phyloP scores from a whole-genome alignment of 2,888 invertebrate genomes.

The Strigamia maritima region DNA sequence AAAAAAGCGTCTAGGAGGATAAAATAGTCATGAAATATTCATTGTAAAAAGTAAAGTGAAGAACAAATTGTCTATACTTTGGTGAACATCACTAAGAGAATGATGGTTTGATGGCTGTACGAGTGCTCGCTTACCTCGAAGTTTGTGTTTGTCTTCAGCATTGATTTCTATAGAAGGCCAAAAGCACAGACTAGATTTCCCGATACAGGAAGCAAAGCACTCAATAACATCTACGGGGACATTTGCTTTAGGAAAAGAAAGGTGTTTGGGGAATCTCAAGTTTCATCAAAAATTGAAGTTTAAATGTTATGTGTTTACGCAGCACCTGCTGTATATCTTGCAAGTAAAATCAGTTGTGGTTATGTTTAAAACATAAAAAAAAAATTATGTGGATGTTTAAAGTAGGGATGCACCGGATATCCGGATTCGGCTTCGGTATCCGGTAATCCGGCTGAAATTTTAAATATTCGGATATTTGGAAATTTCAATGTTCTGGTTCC shows the following conservation, averaged over 20 bases:
- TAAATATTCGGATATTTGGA: no score
- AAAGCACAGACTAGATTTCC: neutral
- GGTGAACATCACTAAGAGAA: slow-evolving; percentile 2
- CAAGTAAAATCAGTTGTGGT: no score
- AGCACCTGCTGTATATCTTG: no score
- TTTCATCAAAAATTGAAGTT: no score
- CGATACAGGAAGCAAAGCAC: neutral
- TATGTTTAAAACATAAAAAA: no score
- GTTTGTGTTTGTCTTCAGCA: neutral
- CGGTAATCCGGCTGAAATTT: no score
- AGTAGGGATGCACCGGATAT: no score
- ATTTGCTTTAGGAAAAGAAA: neutral
- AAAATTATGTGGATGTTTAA: no score
- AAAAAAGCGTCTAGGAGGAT: neutral
- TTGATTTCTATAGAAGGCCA: neutral
- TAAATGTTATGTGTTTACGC: no score
- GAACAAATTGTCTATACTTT: neutral
- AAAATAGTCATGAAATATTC: slow-evolving; percentile 1
- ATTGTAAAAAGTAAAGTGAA: neutral
- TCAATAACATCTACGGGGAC: neutral
- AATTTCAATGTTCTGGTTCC: no score
- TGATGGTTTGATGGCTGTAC: neutral
- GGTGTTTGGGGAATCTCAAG: neutral
- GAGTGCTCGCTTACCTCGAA: neutral
- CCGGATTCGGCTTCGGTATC: no score